Conservation (phyloP, 2,888 invertebrate genomes). For the Lasius fuliginosus region DNA sequence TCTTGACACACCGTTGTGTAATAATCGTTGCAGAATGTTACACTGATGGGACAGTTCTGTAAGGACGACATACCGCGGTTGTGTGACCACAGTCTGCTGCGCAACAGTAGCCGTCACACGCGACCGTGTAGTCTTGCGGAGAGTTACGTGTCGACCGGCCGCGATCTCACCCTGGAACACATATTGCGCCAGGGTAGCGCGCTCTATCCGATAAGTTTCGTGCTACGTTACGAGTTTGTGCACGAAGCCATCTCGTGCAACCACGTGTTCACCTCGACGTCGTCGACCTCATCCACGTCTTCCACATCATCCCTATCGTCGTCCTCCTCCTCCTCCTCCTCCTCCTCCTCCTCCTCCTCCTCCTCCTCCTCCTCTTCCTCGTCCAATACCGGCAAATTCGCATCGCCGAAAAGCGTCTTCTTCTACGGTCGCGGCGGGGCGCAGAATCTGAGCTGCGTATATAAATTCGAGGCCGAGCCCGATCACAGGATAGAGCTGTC, state of each 20-base stretch:
- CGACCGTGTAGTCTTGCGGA: conserved; percentile 91
- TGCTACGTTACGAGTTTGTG: conserved; percentile 94
- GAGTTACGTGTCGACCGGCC: conserved; percentile 92
- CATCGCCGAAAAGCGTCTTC: conserved; percentile 93
- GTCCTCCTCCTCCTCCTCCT: conserved; percentile 47
- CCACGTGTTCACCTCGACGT: conserved; percentile 82
- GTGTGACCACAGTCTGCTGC: conserved; percentile 91
- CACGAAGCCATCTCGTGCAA: conserved; percentile 87
- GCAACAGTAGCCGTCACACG: conserved; percentile 91
- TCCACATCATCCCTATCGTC: conserved; percentile 70
- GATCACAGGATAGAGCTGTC: conserved; percentile 91
- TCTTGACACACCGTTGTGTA: not conserved
- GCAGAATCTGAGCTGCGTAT: conserved; percentile 91
- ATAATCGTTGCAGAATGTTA: conserved; percentile 77
- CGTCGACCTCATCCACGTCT: conserved; percentile 73
- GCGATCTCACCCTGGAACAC: conserved; percentile 92
- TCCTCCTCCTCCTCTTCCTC: conserved; percentile 60
- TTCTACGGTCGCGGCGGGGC: conserved; percentile 94
- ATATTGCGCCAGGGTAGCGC: conserved; percentile 93
- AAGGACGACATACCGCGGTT: conserved; percentile 92
- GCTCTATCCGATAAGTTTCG: conserved; percentile 92
- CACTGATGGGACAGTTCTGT: conserved; percentile 92
- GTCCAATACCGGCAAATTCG: conserved; percentile 88
- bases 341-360: conserved; percentile 54
- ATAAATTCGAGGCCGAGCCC: conserved; percentile 91